Evolutionary conservation across 1,140 invertebrate genomes (phyloP).

Genomic region (Psix sp.): DNA sequence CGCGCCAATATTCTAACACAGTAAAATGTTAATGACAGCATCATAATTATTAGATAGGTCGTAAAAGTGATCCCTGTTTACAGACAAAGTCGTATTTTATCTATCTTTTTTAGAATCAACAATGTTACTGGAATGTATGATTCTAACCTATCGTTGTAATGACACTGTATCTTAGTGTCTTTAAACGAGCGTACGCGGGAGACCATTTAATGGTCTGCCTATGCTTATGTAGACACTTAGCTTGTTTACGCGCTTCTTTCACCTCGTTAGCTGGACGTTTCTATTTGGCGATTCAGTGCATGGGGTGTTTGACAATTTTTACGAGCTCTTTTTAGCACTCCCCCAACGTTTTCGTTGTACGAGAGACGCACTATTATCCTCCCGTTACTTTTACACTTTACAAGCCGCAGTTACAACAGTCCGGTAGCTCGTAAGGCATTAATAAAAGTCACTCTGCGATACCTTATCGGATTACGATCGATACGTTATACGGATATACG

Average conservation of each 20-base stretch:
- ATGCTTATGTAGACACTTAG: slow-evolving; percentile 53
- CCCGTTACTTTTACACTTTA: slow-evolving; percentile 53
- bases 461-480: slow-evolving; percentile 42
- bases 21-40: too few relatives aligned
- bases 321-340: slow-evolving; percentile 54
- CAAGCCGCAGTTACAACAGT: slow-evolving; percentile 45
- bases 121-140: too few relatives aligned
- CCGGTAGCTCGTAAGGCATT: slow-evolving; percentile 50
- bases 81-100: too few relatives aligned
- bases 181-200: slow-evolving; percentile 33
- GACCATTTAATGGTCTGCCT: slow-evolving; percentile 43
- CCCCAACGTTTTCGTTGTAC: slow-evolving; percentile 22
- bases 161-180: slow-evolving; percentile 37
- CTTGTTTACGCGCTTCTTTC: slow-evolving; percentile 57
- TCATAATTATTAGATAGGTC: too few relatives aligned
- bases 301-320: slow-evolving; percentile 57
- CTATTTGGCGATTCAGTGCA: slow-evolving; percentile 57
- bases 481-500: slow-evolving; percentile 21
- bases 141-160: too few relatives aligned
- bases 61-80: too few relatives aligned
- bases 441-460: slow-evolving; percentile 52
- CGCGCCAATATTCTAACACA: too few relatives aligned
- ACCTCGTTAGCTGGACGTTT: slow-evolving; percentile 57
- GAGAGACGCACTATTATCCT: slow-evolving; percentile 42
- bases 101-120: too few relatives aligned